Percentiles rank a stretch among this genome's conserved stretches.
These are phyloP conservation scores for Phrynocephalus versicolor DNA, from an alignment of 2,113 vertebrate genomes.

Conservation along the genomic window DNA sequence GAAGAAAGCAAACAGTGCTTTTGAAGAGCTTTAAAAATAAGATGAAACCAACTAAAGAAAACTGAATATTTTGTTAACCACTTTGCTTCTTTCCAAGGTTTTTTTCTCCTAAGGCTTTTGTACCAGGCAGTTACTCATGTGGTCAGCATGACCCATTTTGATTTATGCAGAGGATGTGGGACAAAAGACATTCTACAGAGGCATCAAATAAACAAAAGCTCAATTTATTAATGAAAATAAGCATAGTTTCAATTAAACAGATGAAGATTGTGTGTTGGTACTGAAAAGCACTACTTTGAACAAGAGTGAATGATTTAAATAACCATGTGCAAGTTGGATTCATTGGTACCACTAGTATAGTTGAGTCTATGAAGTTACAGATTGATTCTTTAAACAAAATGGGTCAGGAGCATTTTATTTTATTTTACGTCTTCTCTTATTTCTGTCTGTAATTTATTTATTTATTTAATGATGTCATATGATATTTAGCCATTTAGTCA, in stretches of 20 bases:
- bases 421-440: too few species aligned
- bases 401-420: too few species aligned
- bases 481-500: neutral
- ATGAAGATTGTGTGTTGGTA: neutral
- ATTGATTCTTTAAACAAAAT: too few species aligned
- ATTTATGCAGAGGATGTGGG: neutral
- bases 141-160: neutral
- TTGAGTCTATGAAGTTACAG: neutral
- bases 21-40: constrained; percentile 12
- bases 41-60: neutral
- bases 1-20: neutral
- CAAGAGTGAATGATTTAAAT: constrained; percentile 3
- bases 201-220: neutral
- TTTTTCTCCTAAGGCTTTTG: neutral
- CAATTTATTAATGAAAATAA: neutral
- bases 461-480: too few species aligned
- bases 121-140: neutral
- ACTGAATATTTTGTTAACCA: neutral
- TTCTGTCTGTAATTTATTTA: too few species aligned
- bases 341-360: neutral
- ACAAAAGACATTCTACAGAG: neutral
- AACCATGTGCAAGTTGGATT: neutral
- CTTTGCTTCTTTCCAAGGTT: neutral
- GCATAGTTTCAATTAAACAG: neutral
- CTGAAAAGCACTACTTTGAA: neutral